Evolutionary conservation across 2,113 vertebrate species (phyloP), one percentile per base, ranked within the genome.

Genomic region (Eulemur macaco): DNA sequence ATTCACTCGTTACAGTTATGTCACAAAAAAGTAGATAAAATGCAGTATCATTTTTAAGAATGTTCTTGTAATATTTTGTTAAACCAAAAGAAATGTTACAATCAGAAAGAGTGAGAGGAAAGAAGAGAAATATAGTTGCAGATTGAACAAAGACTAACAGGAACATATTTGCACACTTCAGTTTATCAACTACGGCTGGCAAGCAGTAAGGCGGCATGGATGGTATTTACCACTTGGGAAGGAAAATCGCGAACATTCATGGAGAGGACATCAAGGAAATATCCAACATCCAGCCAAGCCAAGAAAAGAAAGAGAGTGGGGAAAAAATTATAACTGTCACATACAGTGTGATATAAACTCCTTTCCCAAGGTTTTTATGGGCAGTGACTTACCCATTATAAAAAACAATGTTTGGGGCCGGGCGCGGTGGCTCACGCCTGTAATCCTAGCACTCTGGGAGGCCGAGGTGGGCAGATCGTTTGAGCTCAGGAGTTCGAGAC

Each of bases 11-110:
- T 92, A 95, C 60, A 91, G 69, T 76, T 85, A 80, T n/a, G 78
- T 86, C 58, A 86, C 68, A 85, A 93, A 91, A 91, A 86, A 90
- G 89, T 20, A 94, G 93, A 88, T 93, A 93, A 85, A 91, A 66
- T 31, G 4, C 34, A 93, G 73, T 74, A 86, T 91, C 88, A 64
- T 86, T 88, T 97, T 87, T 85, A 15, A 17, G n/a, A 89, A 92
- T 85, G 76, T 78, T 96, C 87, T 74, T 76, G 54, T 69, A 83
- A 96, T 58, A 97, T 95, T 96, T 93, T 86, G 45, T 93, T 81
- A 83, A 95, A 76, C 71, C 56, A 39, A 81, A 88, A 96, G 90
- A 93, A 95, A 95, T 68, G 63, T 47, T 80, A 85, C 31, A 95
- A 86, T 52, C 47, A 74, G 64, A 76, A 86, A 82, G 80, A 39